Evolutionary conservation across 2,888 invertebrate species (phyloP), one percentile per base, ranked within the genome.

Genomic region (Caenorhabditis sp.): DNA sequence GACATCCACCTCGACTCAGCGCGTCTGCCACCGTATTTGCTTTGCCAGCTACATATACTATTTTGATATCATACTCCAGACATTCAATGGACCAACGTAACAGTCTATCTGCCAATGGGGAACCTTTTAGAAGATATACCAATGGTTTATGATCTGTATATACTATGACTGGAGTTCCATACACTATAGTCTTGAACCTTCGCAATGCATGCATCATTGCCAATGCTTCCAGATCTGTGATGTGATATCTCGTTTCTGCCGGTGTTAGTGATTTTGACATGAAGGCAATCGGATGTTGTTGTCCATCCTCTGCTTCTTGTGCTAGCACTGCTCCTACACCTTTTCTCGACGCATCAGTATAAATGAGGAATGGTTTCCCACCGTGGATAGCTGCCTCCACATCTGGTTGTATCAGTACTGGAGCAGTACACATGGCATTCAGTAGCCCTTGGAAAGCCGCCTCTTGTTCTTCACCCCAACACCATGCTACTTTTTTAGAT

Each of bases 111-210:
- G 61, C 38, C 41, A 58, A 10, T 19, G 16, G 31, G 1, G 58
- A 58, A 24, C 58, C 58, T 16, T 35, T 28, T 8, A 58, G n/a
- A 1, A 58, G 31, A 31, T 28, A 28, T 1, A 58, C n/a, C 12
- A 58, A 10, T 1, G 58, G 58, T 22, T 61, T 61, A 22, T 61
- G 61, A 22, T 61, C 61, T 12, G 61, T 61, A 22, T 10, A 61
- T 5, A 61, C 41, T 1, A 41, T 7, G 12, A 61, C 38, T 10
- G 3, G n/a, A 10, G 61, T 61, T 6, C 61, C 61, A 22, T 61
- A 61, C 7, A 61, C n/a, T 2, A 61, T 61, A 8, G 22, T 22
- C 19, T 61, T 61, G 61, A 61, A 61, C 41, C 38, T 12, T 24
- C 24, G n/a, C 2, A 61, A 16, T 1, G 35, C 61, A 38, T n/a